phyloP scores from a whole-genome alignment of 2,888 invertebrate species.

The Eretmocerus hayati region DNA sequence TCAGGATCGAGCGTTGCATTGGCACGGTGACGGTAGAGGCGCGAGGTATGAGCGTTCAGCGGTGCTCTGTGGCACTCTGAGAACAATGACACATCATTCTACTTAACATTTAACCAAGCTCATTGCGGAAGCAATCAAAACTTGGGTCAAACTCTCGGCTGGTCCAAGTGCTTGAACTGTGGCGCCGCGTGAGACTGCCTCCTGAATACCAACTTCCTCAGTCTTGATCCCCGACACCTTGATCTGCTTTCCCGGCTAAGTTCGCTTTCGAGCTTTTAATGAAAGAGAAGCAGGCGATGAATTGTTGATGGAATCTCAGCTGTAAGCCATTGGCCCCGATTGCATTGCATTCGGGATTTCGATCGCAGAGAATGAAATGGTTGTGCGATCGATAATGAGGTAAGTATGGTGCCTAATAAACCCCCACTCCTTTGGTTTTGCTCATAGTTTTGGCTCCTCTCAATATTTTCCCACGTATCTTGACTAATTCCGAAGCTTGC shows the following conservation, averaged over 20 bases:
- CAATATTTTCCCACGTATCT: no score
- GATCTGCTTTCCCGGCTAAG: neutral
- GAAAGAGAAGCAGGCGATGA: neutral
- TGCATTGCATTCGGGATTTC: no score
- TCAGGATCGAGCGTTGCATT: no score
- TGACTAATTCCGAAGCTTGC: no score
- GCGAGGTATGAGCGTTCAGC: neutral
- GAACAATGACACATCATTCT: constrained; percentile 39
- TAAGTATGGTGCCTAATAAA: no score
- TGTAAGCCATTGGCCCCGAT: no score
- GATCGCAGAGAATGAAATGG: no score
- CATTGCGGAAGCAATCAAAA: constrained; percentile 46
- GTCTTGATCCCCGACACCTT: constrained; percentile 12
- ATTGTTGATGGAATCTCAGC: constrained; percentile 10
- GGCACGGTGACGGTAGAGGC: neutral
- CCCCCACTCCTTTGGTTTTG: no score
- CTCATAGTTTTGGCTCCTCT: no score
- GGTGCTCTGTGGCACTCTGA: constrained; percentile 7
- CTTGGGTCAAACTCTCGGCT: constrained; percentile 34
- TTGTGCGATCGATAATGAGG: no score
- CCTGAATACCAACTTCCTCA: constrained; percentile 37
- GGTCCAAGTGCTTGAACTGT: constrained; percentile 36
- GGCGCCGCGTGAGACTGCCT: no score
- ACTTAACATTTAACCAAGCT: constrained; percentile 45
- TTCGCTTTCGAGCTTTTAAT: no score